Evolutionary conservation across 2,113 vertebrate species (phyloP).

Genomic region (Aegithalos caudatus): DNA sequence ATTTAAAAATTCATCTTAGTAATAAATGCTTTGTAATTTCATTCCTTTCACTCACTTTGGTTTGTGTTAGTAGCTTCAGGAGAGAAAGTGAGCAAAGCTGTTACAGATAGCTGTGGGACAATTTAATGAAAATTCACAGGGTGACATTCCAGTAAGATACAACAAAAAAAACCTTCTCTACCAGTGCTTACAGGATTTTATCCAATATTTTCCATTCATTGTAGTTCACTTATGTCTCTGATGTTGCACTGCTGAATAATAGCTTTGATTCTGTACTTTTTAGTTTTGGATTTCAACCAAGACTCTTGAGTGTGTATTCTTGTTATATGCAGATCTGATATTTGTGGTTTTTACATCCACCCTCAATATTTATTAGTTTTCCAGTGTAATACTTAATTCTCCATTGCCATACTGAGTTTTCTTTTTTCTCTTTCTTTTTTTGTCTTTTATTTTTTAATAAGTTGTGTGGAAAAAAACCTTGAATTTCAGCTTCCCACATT

Average conservation of each 20-base stretch:
- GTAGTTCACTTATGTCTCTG: not conserved
- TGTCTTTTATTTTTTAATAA: not conserved
- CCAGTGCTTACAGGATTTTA: not conserved
- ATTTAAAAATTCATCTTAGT: not conserved
- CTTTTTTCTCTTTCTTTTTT: not conserved
- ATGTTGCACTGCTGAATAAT: not conserved
- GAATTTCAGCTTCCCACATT: slow-evolving; percentile 34
- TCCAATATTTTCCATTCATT: not conserved
- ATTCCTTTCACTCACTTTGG: not conserved
- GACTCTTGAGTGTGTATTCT: not conserved
- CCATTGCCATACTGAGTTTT: not conserved
- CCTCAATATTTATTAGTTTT: not conserved
- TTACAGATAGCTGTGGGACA: not conserved
- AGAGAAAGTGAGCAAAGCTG: not conserved
- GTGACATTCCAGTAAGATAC: not conserved
- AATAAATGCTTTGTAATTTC: not conserved
- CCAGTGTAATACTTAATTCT: not conserved
- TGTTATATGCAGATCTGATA: not conserved
- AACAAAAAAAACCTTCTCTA: not conserved
- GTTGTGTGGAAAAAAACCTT: not conserved
- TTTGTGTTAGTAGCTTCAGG: not conserved
- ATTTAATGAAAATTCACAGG: not conserved
- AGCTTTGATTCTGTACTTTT: not conserved
- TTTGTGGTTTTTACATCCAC: not conserved
- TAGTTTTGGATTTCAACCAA: not conserved